Percentiles rank a stretch among this genome's conserved stretches.
Evolutionary conservation across 2,888 invertebrate species (phyloP).

Genomic region (Drosophila colorata): DNA sequence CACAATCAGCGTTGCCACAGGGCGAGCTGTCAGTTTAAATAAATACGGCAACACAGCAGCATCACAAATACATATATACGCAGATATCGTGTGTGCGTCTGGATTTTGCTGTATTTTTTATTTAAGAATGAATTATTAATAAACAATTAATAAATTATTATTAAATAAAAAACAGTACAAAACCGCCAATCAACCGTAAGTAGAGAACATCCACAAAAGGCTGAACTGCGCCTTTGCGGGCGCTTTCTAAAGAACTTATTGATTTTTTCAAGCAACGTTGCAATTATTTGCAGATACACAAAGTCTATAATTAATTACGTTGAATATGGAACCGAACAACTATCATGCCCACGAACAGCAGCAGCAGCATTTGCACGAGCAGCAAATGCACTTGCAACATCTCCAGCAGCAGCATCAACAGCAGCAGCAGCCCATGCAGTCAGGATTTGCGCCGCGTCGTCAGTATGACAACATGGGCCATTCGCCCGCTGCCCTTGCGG

Average conservation of each 20-base stretch:
- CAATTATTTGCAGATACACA: conserved; percentile 54
- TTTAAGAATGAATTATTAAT: conserved; percentile 83
- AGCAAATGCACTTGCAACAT: conserved; percentile 39
- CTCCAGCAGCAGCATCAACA: conserved; percentile 33
- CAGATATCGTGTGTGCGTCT: conserved; percentile 67
- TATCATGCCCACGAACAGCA: conserved; percentile 43
- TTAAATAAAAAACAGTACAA: conserved; percentile 84
- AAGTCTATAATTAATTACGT: conserved; percentile 33
- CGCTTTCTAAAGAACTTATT: conserved; percentile 27
- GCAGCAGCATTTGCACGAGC: conserved; percentile 38
- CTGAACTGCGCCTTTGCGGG: not conserved
- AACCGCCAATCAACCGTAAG: conserved; percentile 73
- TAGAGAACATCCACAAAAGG: not conserved
- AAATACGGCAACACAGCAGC: conserved; percentile 48
- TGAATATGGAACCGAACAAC: conserved; percentile 64
- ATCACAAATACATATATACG: conserved; percentile 44
- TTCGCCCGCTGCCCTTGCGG: conserved; percentile 38
- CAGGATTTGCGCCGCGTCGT: conserved; percentile 84
- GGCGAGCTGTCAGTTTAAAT: conserved; percentile 32
- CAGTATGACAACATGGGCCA: conserved; percentile 76
- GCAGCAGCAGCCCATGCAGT: conserved; percentile 56
- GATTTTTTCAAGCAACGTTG: conserved; percentile 52
- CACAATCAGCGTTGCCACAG: conserved; percentile 43
- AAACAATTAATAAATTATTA: conserved; percentile 81
- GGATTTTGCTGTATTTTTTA: conserved; percentile 84